Conservation (phyloP, 2,888 invertebrate species). For the Drosophila subsilvestris region DNA sequence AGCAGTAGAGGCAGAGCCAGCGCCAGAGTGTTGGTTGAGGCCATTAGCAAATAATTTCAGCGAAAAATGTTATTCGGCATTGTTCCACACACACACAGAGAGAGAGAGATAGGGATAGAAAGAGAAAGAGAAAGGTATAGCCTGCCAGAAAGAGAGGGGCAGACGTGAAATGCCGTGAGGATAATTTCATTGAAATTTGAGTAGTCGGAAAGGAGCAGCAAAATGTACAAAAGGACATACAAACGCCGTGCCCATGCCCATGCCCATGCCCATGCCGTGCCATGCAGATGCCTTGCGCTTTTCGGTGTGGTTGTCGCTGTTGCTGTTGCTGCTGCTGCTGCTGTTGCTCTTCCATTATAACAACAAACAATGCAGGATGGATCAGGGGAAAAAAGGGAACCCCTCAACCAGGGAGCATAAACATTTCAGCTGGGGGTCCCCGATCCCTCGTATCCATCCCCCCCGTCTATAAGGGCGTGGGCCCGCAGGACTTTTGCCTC, state of each 20-base stretch:
- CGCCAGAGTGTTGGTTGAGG: conserved; percentile 50
- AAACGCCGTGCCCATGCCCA: too few relatives aligned
- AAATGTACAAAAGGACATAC: conserved; percentile 61
- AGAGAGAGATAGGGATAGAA: conserved; percentile 2
- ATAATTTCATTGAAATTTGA: conserved; percentile 82
- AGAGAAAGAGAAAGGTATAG: conserved; percentile 1
- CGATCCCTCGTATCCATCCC: background rate
- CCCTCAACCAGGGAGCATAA: conserved; percentile 18
- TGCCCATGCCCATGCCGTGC: conserved; percentile 31
- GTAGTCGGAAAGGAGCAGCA: conserved; percentile 68
- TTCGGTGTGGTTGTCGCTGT: conserved; percentile 39
- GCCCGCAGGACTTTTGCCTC: conserved; percentile 68
- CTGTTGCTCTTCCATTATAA: conserved; percentile 65
- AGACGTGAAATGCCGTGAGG: conserved; percentile 72
- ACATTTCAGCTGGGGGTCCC: conserved; percentile 18
- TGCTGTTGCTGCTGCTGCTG: background rate
- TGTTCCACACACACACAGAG: conserved; percentile 50
- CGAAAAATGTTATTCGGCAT: conserved; percentile 71
- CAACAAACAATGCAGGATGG: conserved; percentile 73
- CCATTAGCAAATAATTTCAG: conserved; percentile 79
- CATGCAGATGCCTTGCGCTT: conserved; percentile 75
- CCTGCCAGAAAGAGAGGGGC: conserved; percentile 1
- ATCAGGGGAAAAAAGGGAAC: conserved; percentile 15
- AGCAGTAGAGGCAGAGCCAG: background rate
- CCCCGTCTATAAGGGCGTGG: conserved; percentile 18